Evolutionary conservation across 1,140 invertebrate genomes (phyloP).

Genomic region (Drosophila paulistorum): DNA sequence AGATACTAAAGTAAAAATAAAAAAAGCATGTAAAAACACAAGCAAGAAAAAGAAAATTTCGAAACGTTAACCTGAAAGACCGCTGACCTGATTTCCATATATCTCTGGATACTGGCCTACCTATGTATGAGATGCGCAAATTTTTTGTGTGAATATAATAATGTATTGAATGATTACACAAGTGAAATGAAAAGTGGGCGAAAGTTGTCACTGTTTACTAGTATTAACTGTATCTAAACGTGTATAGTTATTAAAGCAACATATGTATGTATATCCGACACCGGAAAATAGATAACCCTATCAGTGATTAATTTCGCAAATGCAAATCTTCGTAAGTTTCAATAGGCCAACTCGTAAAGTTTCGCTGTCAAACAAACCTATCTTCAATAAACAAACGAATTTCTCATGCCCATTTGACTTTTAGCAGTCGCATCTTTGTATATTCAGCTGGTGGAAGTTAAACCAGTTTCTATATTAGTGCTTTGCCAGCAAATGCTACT

Average conservation of each 20-base stretch:
- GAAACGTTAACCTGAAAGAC: constrained; percentile 45
- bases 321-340: constrained; percentile 42
- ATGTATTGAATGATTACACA: constrained; percentile 50
- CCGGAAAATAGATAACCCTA: constrained; percentile 32
- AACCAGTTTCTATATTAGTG: constrained; percentile 57
- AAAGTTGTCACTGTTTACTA: constrained; percentile 22
- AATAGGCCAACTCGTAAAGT: constrained; percentile 36
- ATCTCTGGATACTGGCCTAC: constrained; percentile 19
- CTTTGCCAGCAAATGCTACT: constrained; percentile 7
- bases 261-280: not conserved
- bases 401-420: constrained; percentile 48
- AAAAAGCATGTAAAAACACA: constrained; percentile 6
- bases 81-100: constrained; percentile 12
- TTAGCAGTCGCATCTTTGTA: constrained; percentile 47
- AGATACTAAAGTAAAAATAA: constrained; percentile 17
- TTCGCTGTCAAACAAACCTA: constrained; percentile 51
- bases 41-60: constrained; percentile 46
- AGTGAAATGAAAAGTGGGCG: constrained; percentile 52
- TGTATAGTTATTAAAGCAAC: too few relatives aligned
- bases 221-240: not conserved
- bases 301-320: constrained; percentile 26
- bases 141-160: constrained; percentile 29
- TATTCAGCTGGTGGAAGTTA: constrained; percentile 66
- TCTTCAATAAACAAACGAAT: constrained; percentile 29
- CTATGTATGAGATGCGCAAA: constrained; percentile 36